Conservation (phyloP, 2,888 invertebrate genomes). For the Tachystola acroxantha region DNA sequence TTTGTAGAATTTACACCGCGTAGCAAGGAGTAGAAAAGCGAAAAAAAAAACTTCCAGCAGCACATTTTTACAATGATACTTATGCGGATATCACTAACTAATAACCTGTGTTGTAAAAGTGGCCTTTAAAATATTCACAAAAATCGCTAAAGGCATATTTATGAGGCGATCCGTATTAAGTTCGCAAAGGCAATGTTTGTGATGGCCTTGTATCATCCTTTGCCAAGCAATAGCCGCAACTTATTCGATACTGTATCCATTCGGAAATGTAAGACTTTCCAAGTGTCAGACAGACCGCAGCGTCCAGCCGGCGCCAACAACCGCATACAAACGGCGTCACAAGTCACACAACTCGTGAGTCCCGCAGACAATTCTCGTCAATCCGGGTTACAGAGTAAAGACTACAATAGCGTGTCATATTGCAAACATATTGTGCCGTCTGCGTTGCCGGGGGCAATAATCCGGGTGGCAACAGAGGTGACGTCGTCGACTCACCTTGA, state of each 20-base stretch:
- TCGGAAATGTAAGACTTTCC: constrained; percentile 2
- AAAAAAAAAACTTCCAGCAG: too few species aligned
- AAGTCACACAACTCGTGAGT: constrained; percentile 1
- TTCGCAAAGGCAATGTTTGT: too few species aligned
- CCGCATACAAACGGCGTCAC: constrained; percentile 17
- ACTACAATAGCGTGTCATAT: constrained; percentile 9
- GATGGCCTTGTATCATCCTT: too few species aligned
- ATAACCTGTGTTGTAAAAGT: too few species aligned
- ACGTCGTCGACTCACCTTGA: constrained; percentile 68
- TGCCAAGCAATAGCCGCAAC: too few species aligned
- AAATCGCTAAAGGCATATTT: too few species aligned
- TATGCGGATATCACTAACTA: too few species aligned
- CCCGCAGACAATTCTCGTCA: constrained; percentile 21
- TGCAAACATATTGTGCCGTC: constrained; percentile 3
- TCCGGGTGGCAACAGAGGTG: constrained; percentile 69
- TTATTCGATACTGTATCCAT: not conserved
- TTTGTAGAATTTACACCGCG: too few species aligned
- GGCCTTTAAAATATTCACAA: too few species aligned
- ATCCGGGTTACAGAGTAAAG: constrained; percentile 5
- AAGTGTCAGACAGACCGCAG: constrained; percentile 31
- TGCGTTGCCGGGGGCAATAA: constrained; percentile 12
- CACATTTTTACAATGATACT: too few species aligned
- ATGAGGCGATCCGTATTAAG: too few species aligned
- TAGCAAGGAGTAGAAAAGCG: too few species aligned
- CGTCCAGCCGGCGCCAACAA: constrained; percentile 44